Evolutionary conservation across 2,888 invertebrate species (phyloP), one percentile per base, ranked within the genome.

Genomic region (Eupithecia dodoneata): DNA sequence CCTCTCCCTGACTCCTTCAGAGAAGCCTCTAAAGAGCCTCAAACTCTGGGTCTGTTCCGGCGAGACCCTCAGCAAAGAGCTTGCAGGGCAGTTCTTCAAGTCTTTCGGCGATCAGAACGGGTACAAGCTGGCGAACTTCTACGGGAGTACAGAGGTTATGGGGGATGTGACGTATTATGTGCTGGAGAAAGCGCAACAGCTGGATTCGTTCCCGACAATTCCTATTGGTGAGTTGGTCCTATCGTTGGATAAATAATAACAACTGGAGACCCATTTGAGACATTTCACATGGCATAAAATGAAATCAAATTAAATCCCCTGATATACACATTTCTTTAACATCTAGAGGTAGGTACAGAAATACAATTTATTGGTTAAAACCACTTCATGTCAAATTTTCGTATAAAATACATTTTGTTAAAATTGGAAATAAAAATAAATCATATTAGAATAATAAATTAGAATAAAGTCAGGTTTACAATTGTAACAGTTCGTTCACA

Each of bases 131-230:
- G 98, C 98, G 74, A 99, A 98, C 88, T 98, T 98, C 87, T 98
- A 98, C 86, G 99, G 99, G 0, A 98, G 98, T 82, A 98, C 98
- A 0, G 99, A 99, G 90, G 97, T 98, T 0, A 98, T 98, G 97
- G 98, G 98, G 0, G 98, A 98, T 87, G 98, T 98, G 3, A 98
- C 98, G 0, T 98, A 96, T 85, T 97, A 97, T 83, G 95, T 97
- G 0, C 94, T 98, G 83, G 96, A 96, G 77, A 96, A 94, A 72
- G 87, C 92, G 15, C 95, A 94, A 5, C 97, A 97, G 81, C 85
- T 98, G 77, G 95, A 96, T 79, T 89, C 94, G 76, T 93, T 96
- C 76, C 96, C 96, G 10, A 97, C 97, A 83, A 96, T 98, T 72
- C 98, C 98, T 2, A 98, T 99, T 82, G 98, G 98, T 97, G 91